A percentile compares a stretch with the other conserved stretches of the same genome.
phyloP scores from a whole-genome alignment of 2,113 vertebrate genomes.

The Saimiri boliviensis region DNA sequence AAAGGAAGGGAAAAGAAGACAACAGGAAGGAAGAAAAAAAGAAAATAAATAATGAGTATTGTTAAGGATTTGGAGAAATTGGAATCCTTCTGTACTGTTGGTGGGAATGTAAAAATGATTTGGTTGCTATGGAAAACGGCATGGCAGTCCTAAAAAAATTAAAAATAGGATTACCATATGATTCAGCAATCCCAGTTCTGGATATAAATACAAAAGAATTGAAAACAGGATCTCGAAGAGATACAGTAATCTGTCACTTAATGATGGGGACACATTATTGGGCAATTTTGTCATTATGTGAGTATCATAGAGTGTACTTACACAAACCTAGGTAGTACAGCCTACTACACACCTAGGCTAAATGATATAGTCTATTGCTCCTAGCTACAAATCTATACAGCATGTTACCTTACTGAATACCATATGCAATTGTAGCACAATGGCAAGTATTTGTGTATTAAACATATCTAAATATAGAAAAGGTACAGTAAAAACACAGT shows the following conservation, averaged over 20 bases:
- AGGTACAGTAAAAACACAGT: too few species aligned
- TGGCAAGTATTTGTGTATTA: too few species aligned
- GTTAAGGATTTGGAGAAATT: background rate
- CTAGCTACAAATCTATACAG: too few species aligned
- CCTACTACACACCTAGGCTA: too few species aligned
- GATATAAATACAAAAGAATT: background rate
- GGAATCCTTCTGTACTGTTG: background rate
- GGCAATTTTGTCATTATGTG: too few species aligned
- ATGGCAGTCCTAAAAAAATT: background rate
- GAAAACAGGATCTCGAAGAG: background rate
- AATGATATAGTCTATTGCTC: too few species aligned
- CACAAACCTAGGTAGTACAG: too few species aligned
- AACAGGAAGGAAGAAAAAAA: background rate
- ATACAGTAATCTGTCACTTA: background rate
- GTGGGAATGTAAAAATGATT: background rate
- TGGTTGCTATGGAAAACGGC: background rate
- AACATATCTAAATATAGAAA: too few species aligned
- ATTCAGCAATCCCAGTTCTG: background rate
- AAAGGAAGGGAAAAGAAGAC: background rate
- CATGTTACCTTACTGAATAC: too few species aligned
- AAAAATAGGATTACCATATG: background rate
- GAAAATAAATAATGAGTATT: background rate
- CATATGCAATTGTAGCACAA: too few species aligned
- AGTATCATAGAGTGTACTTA: too few species aligned
- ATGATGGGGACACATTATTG: too few species aligned